Percentiles rank a stretch among this genome's conserved stretches.
These are phyloP conservation scores for Cabera pusaria DNA, from an alignment of 2,888 invertebrate species.

Conservation along the genomic window DNA sequence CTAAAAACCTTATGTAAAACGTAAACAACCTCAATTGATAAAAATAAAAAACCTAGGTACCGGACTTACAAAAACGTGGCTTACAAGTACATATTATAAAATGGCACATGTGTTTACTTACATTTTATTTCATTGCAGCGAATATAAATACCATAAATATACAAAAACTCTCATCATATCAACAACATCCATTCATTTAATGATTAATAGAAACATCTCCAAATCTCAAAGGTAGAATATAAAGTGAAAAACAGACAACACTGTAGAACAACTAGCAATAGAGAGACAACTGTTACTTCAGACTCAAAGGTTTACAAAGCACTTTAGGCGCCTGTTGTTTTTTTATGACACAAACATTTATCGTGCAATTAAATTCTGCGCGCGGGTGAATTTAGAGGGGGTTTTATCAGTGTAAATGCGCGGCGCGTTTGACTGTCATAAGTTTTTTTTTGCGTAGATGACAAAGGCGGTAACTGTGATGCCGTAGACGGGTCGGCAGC, in stretches of 20 bases:
- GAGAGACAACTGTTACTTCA: constrained; percentile 51
- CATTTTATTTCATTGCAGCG: no score
- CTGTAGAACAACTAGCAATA: constrained; percentile 50
- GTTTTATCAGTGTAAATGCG: constrained; percentile 38
- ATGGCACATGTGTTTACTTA: no score
- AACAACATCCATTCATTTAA: constrained; percentile 34
- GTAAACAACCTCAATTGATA: no score
- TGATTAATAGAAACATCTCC: constrained; percentile 44
- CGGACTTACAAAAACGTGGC: no score
- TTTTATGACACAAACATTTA: constrained; percentile 53
- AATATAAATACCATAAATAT: no score
- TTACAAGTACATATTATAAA: no score
- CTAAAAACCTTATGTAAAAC: no score
- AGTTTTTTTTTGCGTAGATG: constrained; percentile 34
- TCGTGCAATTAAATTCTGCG: constrained; percentile 41
- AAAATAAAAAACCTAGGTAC: no score
- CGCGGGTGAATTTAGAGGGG: constrained; percentile 28
- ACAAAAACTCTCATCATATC: constrained; percentile 12
- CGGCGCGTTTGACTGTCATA: constrained; percentile 53
- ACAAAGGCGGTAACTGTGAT: constrained; percentile 35
- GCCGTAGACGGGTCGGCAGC: constrained; percentile 49
- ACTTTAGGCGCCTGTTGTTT: constrained; percentile 68
- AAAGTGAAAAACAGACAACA: constrained; percentile 51
- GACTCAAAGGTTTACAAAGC: constrained; percentile 45
- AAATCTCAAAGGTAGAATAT: constrained; percentile 28